Percentiles rank a stretch among this genome's conserved stretches.
phyloP scores from a whole-genome alignment of 2,797 vertebrate genomes.

The Neosilurus hyrtlii region DNA sequence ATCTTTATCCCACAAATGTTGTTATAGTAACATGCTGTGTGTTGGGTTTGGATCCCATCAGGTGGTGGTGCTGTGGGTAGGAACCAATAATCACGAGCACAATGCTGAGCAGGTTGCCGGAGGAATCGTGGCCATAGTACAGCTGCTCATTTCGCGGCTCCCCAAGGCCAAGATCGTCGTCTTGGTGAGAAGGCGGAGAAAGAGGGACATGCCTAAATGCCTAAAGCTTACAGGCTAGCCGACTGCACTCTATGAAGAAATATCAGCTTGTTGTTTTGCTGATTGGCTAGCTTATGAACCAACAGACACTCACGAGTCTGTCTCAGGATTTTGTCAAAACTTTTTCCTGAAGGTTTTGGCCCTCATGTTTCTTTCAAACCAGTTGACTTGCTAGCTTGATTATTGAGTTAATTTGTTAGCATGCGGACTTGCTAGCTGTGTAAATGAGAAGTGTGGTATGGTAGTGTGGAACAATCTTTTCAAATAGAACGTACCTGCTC shows the following conservation, averaged over 20 bases:
- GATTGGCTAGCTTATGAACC: background rate
- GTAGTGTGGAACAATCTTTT: background rate
- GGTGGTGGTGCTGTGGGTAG: slow-evolving; percentile 96
- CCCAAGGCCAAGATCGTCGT: slow-evolving; percentile 93
- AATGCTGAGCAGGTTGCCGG: slow-evolving; percentile 91
- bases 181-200: slow-evolving; percentile 77
- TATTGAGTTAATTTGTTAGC: too few species aligned
- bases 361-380: background rate
- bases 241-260: too few species aligned
- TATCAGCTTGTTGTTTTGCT: background rate
- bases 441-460: background rate
- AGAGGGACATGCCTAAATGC: too few species aligned
- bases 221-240: too few species aligned
- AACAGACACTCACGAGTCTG: background rate
- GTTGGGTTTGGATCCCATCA: slow-evolving; percentile 58
- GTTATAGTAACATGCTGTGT: background rate
- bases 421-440: background rate
- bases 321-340: background rate
- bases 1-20: background rate
- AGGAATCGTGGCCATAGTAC: slow-evolving; percentile 86
- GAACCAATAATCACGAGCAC: slow-evolving; percentile 94
- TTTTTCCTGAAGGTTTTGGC: too few species aligned
- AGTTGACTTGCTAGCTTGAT: too few species aligned
- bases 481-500: background rate
- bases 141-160: slow-evolving; percentile 81